Conservation (phyloP, 2,888 invertebrate genomes). For the Drosophila colorata region DNA sequence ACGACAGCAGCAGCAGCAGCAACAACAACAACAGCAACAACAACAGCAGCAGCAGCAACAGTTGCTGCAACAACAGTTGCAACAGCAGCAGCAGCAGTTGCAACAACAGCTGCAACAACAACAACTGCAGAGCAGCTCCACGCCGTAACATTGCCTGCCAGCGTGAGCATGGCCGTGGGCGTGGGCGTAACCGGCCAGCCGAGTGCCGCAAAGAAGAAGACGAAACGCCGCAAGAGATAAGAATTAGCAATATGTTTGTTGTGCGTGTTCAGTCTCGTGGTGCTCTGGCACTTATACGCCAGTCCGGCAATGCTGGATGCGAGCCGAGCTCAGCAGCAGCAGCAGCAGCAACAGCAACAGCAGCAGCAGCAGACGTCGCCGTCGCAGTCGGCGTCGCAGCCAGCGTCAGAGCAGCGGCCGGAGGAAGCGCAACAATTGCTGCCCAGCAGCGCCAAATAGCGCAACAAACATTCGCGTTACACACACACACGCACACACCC, state of each 20-base stretch:
- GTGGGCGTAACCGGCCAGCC: constrained; percentile 54
- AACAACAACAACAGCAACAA: not conserved
- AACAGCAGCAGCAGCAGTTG: constrained; percentile 10
- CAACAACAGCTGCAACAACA: constrained; percentile 7
- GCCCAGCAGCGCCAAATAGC: constrained; percentile 52
- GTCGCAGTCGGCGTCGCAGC: not conserved
- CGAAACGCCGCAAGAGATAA: constrained; percentile 85
- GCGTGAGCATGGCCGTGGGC: constrained; percentile 26
- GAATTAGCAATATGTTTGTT: constrained; percentile 86
- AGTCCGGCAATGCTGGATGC: constrained; percentile 38
- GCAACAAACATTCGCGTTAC: constrained; percentile 47
- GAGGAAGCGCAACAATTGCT: constrained; percentile 20
- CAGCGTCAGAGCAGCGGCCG: constrained; percentile 1
- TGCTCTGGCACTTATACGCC: constrained; percentile 83
- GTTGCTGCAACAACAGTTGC: constrained; percentile 20
- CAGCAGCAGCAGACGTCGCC: constrained; percentile 1
- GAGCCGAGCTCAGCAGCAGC: constrained; percentile 24
- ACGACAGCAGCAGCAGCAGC: constrained; percentile 20
- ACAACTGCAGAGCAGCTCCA: constrained; percentile 1
- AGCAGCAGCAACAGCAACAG: constrained; percentile 5
- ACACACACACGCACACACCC: constrained; percentile 6
- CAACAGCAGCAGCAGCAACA: constrained; percentile 4
- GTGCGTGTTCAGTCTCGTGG: constrained; percentile 84
- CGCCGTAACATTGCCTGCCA: not conserved
- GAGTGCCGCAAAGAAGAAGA: constrained; percentile 84